Evolutionary conservation across 2,113 vertebrate genomes (phyloP).

Genomic region (Crypturellus undulatus): DNA sequence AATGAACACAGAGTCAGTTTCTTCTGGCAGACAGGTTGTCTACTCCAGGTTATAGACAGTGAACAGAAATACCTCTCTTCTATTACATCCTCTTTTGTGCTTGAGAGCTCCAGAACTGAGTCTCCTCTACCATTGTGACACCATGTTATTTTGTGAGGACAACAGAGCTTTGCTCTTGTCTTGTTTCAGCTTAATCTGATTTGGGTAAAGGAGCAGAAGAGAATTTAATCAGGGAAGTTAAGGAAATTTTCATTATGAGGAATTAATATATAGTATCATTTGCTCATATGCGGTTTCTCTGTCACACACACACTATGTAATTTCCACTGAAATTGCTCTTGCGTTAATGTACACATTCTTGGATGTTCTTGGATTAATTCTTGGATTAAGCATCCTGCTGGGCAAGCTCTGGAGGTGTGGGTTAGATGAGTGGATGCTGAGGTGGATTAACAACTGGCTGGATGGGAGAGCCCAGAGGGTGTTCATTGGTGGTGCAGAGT

Average conservation of each 20-base stretch:
- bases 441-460: too few species aligned
- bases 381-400: too few species aligned
- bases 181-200: neutral
- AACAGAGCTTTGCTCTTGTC: neutral
- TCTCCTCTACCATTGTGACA: neutral
- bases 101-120: neutral
- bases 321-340: neutral
- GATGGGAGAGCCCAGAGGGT: too few species aligned
- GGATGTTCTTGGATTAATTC: too few species aligned
- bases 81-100: neutral
- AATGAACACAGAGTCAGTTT: neutral
- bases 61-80: neutral
- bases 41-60: neutral
- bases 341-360: neutral
- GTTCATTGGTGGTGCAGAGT: too few species aligned
- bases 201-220: neutral
- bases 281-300: constrained; percentile 6
- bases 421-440: too few species aligned
- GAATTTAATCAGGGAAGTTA: neutral
- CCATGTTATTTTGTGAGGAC: neutral
- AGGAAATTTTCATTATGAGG: neutral
- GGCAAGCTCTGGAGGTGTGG: too few species aligned
- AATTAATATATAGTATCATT: neutral
- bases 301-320: neutral
- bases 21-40: neutral